Percentiles rank a stretch among this genome's conserved stretches.
Conservation (phyloP, 2,797 vertebrate genomes). For the Oreonectes daqikongensis region DNA sequence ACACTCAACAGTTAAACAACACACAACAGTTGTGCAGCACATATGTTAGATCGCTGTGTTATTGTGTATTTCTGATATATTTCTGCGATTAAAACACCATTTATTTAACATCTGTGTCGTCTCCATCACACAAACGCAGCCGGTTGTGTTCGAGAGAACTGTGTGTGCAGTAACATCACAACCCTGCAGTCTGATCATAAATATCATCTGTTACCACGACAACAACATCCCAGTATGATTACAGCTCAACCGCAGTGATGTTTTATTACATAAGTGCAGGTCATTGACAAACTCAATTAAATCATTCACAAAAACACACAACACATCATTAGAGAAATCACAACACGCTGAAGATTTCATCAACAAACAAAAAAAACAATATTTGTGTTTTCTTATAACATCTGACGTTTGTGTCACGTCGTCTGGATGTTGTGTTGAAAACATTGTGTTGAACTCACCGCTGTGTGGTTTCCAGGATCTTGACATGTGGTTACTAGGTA, state of each 20-base stretch:
- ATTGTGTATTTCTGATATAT: no score
- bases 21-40: no score
- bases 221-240: slow-evolving; percentile 29
- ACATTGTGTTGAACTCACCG: neutral
- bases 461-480: neutral
- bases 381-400: no score
- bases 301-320: neutral
- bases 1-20: no score
- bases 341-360: neutral
- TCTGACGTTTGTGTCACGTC: no score
- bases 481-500: neutral
- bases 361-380: no score
- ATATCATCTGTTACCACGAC: slow-evolving; percentile 47
- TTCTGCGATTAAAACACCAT: neutral
- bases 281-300: slow-evolving; percentile 1
- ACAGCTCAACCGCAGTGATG: slow-evolving; percentile 20
- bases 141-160: slow-evolving; percentile 23
- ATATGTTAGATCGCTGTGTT: no score
- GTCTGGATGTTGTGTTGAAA: no score
- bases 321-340: slow-evolving; percentile 3
- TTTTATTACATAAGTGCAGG: slow-evolving; percentile 16
- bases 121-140: neutral
- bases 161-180: slow-evolving; percentile 24
- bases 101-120: slow-evolving; percentile 25
- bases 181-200: slow-evolving; percentile 36